Evolutionary conservation across 2,797 vertebrate genomes (phyloP).

Genomic region (Meda fulgida): DNA sequence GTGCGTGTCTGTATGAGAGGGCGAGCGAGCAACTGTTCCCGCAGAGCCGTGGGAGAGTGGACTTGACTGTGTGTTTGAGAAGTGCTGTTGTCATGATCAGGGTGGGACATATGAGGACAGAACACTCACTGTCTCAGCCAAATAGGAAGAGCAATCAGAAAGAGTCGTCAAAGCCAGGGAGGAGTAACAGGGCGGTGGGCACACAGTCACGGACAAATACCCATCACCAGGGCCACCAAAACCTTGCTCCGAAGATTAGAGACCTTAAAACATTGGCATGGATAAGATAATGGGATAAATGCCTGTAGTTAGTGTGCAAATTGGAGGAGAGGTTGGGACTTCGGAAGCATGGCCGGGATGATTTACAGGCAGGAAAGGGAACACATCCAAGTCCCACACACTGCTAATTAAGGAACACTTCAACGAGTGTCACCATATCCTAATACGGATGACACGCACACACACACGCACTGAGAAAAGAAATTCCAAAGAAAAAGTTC

Average conservation of each 20-base stretch:
- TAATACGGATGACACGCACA: slow-evolving; percentile 31
- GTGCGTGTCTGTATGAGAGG: slow-evolving; percentile 32
- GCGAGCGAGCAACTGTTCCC: slow-evolving; percentile 21
- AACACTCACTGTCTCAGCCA: slow-evolving; percentile 70
- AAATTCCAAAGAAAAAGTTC: slow-evolving; percentile 27
- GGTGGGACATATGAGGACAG: slow-evolving; percentile 66
- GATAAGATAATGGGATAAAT: slow-evolving; percentile 42
- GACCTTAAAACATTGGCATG: slow-evolving; percentile 32
- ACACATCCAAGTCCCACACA: slow-evolving; percentile 64
- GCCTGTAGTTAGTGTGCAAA: slow-evolving; percentile 28
- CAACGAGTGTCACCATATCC: slow-evolving; percentile 39
- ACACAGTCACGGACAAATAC: slow-evolving; percentile 65
- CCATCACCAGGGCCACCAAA: slow-evolving; percentile 62
- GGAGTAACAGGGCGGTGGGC: slow-evolving; percentile 47
- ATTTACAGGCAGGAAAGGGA: slow-evolving; percentile 72
- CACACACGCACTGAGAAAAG: slow-evolving; percentile 48
- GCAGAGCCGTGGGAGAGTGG: slow-evolving; percentile 49
- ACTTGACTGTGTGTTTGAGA: slow-evolving; percentile 49
- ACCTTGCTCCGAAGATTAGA: slow-evolving; percentile 59
- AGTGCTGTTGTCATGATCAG: slow-evolving; percentile 70
- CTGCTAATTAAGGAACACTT: slow-evolving; percentile 54
- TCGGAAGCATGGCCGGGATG: slow-evolving; percentile 61
- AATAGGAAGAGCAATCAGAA: slow-evolving; percentile 80
- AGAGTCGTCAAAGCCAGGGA: slow-evolving; percentile 52
- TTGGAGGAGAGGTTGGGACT: slow-evolving; percentile 15